Percentiles rank a stretch among this genome's conserved stretches.
These are phyloP conservation scores for Redunca redunca DNA, from an alignment of 2,113 vertebrate species.

Conservation along the genomic window DNA sequence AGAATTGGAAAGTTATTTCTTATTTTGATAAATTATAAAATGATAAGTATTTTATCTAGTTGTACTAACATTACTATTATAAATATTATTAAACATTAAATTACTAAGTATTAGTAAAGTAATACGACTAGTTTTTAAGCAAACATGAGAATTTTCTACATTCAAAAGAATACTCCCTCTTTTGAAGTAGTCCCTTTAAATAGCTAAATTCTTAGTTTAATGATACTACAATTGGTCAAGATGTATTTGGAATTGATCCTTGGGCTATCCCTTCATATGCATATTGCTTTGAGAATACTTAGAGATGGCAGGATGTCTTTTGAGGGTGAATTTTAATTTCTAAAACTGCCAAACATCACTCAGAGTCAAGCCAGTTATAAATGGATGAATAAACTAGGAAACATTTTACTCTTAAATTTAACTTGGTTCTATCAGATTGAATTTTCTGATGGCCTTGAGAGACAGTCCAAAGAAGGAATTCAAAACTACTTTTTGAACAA, in stretches of 20 bases:
- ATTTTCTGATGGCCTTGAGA: neutral
- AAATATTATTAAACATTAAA: neutral
- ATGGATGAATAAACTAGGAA: neutral
- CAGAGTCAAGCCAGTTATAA: neutral
- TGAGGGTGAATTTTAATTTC: constrained; percentile 27
- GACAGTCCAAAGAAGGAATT: neutral
- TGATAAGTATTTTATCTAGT: neutral
- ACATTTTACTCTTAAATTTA: constrained; percentile 11
- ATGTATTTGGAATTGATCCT: neutral
- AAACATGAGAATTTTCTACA: neutral
- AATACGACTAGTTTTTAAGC: neutral
- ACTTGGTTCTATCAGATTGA: neutral
- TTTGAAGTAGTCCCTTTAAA: neutral
- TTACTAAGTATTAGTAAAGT: neutral
- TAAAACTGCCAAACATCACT: constrained; percentile 9
- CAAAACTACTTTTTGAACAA: neutral
- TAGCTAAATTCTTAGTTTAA: neutral
- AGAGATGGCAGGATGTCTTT: neutral
- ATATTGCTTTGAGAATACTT: neutral
- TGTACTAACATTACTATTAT: neutral
- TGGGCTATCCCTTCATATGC: neutral
- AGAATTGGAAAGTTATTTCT: neutral
- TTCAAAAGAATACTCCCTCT: neutral
- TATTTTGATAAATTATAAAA: constrained; percentile 27
- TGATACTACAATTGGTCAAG: neutral